Evolutionary conservation across 2,888 invertebrate species (phyloP).

Genomic region (Leptopilina myrica): DNA sequence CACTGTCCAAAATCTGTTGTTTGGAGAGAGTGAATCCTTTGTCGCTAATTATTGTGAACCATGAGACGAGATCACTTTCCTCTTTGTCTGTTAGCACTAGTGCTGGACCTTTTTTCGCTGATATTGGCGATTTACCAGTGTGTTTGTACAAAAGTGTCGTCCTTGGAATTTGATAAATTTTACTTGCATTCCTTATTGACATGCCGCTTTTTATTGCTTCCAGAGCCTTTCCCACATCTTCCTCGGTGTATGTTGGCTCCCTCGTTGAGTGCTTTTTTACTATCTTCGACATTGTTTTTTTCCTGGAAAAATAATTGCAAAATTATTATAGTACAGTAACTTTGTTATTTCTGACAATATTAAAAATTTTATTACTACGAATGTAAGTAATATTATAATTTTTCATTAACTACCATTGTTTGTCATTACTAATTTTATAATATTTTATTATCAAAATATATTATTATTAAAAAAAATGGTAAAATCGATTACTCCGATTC

Average conservation of each 20-base stretch:
- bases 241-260: neutral
- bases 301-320: neutral
- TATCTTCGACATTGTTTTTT: slow-evolving; percentile 6
- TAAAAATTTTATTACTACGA: too few relatives aligned
- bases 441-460: too few relatives aligned
- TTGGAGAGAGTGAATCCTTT: slow-evolving; percentile 22
- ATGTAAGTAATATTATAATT: too few relatives aligned
- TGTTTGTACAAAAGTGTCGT: slow-evolving; percentile 34
- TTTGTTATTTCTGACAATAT: too few relatives aligned
- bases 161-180: slow-evolving; percentile 27
- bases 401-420: too few relatives aligned
- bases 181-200: slow-evolving; percentile 29
- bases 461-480: too few relatives aligned
- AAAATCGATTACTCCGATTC: too few relatives aligned
- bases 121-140: slow-evolving; percentile 28
- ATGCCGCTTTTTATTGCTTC: slow-evolving; percentile 25
- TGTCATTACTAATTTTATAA: too few relatives aligned
- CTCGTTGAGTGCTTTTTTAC: neutral
- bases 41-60: neutral
- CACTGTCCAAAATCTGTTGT: slow-evolving; percentile 20
- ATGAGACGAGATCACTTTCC: neutral
- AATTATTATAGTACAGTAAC: too few relatives aligned
- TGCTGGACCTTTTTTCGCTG: slow-evolving; percentile 31
- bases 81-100: slow-evolving; percentile 26
- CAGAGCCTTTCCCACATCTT: slow-evolving; percentile 4